Conservation (phyloP, 2,113 vertebrate species). For the Lathamus discolor region DNA sequence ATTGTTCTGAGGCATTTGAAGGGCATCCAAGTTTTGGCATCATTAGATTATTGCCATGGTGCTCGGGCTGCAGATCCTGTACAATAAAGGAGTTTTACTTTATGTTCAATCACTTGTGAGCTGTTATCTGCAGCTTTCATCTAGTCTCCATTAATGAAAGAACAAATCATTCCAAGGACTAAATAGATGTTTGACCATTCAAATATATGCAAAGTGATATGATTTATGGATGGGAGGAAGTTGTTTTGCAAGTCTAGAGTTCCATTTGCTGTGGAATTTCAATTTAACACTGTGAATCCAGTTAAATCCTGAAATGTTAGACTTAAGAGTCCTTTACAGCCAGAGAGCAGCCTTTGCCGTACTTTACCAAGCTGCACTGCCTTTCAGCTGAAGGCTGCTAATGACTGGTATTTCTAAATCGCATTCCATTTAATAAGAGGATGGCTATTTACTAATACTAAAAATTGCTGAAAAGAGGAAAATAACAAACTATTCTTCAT, state of each 20-base stretch:
- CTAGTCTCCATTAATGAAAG: conserved; percentile 69
- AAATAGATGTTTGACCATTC: conserved; percentile 47
- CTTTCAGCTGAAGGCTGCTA: background rate
- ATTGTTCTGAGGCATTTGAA: conserved; percentile 65
- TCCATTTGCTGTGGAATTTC: conserved; percentile 49
- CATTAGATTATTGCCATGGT: conserved; percentile 69
- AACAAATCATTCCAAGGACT: conserved; percentile 52
- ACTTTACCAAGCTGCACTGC: background rate
- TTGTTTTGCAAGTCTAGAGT: conserved; percentile 33
- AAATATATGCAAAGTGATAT: conserved; percentile 56
- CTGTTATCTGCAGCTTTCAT: conserved; percentile 62
- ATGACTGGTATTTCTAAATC: background rate
- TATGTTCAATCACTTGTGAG: conserved; percentile 20
- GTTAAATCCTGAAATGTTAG: background rate
- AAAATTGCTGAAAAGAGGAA: background rate
- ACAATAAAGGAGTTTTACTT: conserved; percentile 56
- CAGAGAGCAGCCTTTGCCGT: background rate
- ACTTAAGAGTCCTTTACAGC: background rate
- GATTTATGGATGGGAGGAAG: conserved; percentile 47
- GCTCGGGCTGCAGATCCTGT: background rate
- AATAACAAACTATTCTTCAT: background rate
- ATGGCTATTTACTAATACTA: background rate
- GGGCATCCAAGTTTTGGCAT: conserved; percentile 66
- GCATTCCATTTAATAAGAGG: background rate
- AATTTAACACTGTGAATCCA: conserved; percentile 7